Base-by-base conservation (phyloP, 2,797 vertebrate species). In the Pseudomugil tenellus region DNA sequence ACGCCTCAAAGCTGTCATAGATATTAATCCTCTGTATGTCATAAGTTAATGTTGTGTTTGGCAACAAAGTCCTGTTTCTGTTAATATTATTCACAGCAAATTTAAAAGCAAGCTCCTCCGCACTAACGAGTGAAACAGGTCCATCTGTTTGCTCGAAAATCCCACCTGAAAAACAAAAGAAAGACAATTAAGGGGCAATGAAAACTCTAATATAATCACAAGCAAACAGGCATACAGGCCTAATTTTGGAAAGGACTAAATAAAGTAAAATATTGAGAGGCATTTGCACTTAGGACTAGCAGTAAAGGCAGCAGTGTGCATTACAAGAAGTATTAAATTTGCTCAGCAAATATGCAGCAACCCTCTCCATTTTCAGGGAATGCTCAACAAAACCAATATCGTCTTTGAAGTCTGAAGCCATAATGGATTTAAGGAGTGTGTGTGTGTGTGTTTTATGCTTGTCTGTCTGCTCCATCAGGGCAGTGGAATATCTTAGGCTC, bases 1-100 rank as follows among this genome's bases (percentile, higher is more conserved):
- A 99, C 0, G 98, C 98, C 90, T 99, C 98, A 75, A 99, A 99
- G 91, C 98, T 99, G 94, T 99, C 98, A 0, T 98, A 98, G 92
- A 99, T 98, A 90, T 98, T 98, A 91, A 99, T 99, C 95, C 98
- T 96, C 92, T 99, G 98, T 84, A 99, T 99, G 92, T 99, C 98
- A 0, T 99, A 99, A 37, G 98, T 99, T 62, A 99, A 85, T 8
- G 98, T 99, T 14, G 98, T 99, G 92, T 99, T 99, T 76, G 98
- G 98, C 91, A 99, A 75, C 90, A 99, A 87, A 54, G 98, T 99
- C 81, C 98, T 95, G 92, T 99, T 99, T 89, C 98, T 95, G 90
- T 99, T 99, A 77, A 99, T 99, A 83, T 98, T 98, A 82, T 98
- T 99, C 87, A 98, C 98, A 3, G 98, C 98, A 88, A 99, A 99